Evolutionary conservation across 2,888 invertebrate species (phyloP), one percentile per base, ranked within the genome.

Genomic region (Metopia argyrocephala): DNA sequence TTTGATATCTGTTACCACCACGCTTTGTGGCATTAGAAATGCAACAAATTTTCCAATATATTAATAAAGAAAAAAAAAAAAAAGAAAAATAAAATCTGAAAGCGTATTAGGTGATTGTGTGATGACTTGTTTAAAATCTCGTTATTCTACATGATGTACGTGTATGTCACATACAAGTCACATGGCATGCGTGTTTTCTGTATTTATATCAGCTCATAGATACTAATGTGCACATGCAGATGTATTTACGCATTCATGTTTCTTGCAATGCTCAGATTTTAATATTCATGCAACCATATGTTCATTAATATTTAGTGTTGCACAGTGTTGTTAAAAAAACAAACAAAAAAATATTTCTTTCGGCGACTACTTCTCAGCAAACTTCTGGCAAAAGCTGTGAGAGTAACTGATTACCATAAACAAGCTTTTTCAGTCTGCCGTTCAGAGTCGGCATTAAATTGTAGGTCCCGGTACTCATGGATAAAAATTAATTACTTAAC

Each of bases 61-160:
- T 65, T 70, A 45, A 20, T n/a, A 23, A 28, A 69, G 23, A 38
- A 38, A 70, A n/a, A n/a, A n/a, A n/a, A n/a, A n/a, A n/a, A n/a
- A n/a, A n/a, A n/a, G n/a, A n/a, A n/a, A n/a, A n/a, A n/a, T n/a
- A n/a, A n/a, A 78, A 61, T 57, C 70, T 38, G 64, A 76, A 46
- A 38, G n/a, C 65, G 15, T 38, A 38, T 38, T 38, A 15, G 12
- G 46, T 9, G 23, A 66, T 78, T 54, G 46, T 65, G 46, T 78
- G 65, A 71, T 66, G 78, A 78, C 65, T 71, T 65, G 70, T 70
- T 71, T 59, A 71, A 76, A 76, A 76, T 76, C 76, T 71, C 71
- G 71, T 78, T 78, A 78, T 71, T 66, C 71, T 78, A 78, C 71
- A 78, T 78, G 65, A 61, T 66, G 52, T 71, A 78, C 71, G 65